These are phyloP conservation scores for Molossus molossus DNA, from an alignment of 2,797 vertebrate genomes.

Conservation along the genomic window DNA sequence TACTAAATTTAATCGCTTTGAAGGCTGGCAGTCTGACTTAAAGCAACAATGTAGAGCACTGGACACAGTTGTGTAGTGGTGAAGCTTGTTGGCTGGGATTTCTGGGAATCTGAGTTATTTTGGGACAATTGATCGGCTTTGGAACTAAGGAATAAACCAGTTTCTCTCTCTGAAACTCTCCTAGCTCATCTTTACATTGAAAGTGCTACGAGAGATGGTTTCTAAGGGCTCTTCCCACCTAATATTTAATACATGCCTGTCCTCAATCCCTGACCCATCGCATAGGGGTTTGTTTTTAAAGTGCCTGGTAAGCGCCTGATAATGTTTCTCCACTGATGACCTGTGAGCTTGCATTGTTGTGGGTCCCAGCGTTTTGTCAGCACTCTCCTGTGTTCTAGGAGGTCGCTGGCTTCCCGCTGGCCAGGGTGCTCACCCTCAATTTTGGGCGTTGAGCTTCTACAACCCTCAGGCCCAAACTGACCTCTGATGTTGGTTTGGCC, in stretches of 20 bases:
- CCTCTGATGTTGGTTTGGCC: neutral
- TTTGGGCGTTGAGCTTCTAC: too few species aligned
- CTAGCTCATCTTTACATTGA: neutral
- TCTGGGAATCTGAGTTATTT: neutral
- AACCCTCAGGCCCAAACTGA: neutral
- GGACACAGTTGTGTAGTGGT: too few species aligned
- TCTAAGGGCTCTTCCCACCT: neutral
- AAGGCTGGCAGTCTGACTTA: neutral
- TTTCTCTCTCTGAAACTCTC: neutral
- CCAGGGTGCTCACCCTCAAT: neutral
- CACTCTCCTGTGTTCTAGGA: neutral
- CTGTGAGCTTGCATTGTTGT: neutral
- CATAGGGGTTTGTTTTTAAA: neutral
- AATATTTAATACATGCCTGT: neutral
- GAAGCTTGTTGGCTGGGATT: neutral
- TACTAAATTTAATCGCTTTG: neutral
- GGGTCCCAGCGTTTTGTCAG: neutral
- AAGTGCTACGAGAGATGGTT: neutral
- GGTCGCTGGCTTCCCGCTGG: neutral
- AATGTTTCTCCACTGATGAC: neutral
- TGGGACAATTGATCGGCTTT: neutral
- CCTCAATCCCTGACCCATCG: neutral
- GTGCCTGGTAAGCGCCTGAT: neutral
- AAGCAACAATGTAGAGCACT: neutral
- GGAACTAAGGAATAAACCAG: neutral